Conservation (phyloP, 2,113 vertebrate genomes). For the Leptocoma aspasia region DNA sequence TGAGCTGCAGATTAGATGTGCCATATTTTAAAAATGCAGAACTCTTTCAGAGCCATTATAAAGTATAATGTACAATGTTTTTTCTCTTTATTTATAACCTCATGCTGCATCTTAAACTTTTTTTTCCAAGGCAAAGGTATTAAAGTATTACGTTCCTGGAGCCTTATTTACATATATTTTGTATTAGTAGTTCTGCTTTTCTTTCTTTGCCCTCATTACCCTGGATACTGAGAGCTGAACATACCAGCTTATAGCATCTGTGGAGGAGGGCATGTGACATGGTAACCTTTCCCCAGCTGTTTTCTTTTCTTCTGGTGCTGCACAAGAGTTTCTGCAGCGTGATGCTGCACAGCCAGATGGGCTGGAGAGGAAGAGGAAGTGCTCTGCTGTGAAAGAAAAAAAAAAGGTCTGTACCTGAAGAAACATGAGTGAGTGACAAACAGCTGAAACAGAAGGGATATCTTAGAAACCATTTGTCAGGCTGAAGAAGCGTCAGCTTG, state of each 20-base stretch:
- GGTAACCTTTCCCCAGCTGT: slow-evolving; percentile 26
- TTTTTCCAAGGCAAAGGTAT: not conserved
- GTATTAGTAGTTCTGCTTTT: slow-evolving; percentile 12
- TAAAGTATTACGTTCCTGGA: not conserved
- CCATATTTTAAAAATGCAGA: not conserved
- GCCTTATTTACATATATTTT: not conserved
- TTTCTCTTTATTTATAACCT: not conserved
- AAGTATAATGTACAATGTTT: not conserved
- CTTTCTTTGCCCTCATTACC: not conserved
- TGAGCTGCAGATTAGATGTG: slow-evolving; percentile 31
- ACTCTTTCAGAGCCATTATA: not conserved
- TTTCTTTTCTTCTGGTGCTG: slow-evolving; percentile 25
- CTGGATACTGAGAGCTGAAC: not conserved
- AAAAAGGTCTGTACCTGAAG: not conserved
- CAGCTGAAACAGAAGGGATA: slow-evolving; percentile 19
- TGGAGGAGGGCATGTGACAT: not conserved
- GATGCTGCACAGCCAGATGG: slow-evolving; percentile 7
- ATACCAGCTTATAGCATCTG: not conserved
- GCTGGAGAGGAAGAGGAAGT: not conserved
- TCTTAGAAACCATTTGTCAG: slow-evolving; percentile 25
- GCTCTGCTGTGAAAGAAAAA: not conserved
- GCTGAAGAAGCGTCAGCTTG: not conserved
- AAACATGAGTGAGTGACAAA: not conserved
- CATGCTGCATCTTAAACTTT: not conserved
- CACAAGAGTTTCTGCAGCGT: slow-evolving; percentile 9